Conservation (phyloP, 2,888 invertebrate species). For the Salticus scenicus region DNA sequence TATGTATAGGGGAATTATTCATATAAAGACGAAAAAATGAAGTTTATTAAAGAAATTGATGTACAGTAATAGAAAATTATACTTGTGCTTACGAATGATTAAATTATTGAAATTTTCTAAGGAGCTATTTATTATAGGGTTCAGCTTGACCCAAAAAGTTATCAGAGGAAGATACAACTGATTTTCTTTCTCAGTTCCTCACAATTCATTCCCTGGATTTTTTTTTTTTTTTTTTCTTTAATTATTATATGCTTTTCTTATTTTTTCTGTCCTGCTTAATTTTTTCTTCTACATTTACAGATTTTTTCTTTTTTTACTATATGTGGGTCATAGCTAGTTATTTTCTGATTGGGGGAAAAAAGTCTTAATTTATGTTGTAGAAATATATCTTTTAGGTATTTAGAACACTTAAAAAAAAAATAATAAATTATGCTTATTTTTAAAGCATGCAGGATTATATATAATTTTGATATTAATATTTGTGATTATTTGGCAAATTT, state of each 20-base stretch:
- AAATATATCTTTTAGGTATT: background rate
- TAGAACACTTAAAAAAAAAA: background rate
- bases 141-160: slow-evolving; percentile 23
- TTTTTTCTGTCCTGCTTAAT: background rate
- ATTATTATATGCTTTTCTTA: no score
- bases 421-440: no score
- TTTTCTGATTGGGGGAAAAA: background rate
- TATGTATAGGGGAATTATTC: slow-evolving; percentile 43
- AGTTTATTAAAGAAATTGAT: background rate
- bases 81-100: slow-evolving; percentile 5
- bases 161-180: slow-evolving; percentile 45
- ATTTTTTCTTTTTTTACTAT: no score
- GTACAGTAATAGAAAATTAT: slow-evolving; percentile 21
- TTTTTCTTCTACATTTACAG: background rate
- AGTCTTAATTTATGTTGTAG: background rate
- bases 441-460: no score
- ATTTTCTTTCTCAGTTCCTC: slow-evolving; percentile 58
- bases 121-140: slow-evolving; percentile 16
- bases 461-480: no score
- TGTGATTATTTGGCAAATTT: no score
- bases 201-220: slow-evolving; percentile 25
- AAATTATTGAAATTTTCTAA: slow-evolving; percentile 13
- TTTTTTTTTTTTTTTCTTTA: background rate
- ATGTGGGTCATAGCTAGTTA: slow-evolving; percentile 3
- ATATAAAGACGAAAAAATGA: slow-evolving; percentile 7